These are phyloP conservation scores for Nipponia nippon DNA, from an alignment of 2,113 vertebrate genomes.

Conservation along the genomic window DNA sequence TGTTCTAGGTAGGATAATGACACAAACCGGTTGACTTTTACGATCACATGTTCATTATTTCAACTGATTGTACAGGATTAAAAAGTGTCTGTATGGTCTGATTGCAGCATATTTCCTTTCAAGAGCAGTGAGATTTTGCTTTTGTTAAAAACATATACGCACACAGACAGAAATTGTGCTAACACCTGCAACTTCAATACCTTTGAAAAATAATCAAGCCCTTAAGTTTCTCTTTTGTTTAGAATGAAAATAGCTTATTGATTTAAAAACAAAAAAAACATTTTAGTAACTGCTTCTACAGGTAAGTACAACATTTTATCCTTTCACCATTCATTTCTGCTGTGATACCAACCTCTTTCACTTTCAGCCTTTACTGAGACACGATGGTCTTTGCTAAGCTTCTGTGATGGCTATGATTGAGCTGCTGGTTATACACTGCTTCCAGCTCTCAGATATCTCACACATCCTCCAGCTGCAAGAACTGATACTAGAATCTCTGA, in stretches of 20 bases:
- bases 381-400: background rate
- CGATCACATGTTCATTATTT: background rate
- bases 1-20: background rate
- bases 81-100: background rate
- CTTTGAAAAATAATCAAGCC: slow-evolving; percentile 18
- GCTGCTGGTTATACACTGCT: background rate
- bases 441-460: background rate
- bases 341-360: background rate
- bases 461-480: background rate
- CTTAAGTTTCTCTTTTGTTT: slow-evolving; percentile 4
- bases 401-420: background rate
- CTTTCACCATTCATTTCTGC: background rate
- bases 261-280: background rate
- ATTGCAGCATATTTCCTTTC: background rate
- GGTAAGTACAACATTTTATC: background rate
- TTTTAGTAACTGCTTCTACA: background rate
- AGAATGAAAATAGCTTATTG: background rate
- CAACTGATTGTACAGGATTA: background rate
- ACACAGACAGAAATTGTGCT: background rate
- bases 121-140: background rate
- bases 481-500: background rate
- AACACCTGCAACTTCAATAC: slow-evolving; percentile 16
- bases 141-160: background rate
- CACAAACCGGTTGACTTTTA: background rate
- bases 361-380: background rate